A percentile compares a stretch with the other conserved stretches of the same genome.
Evolutionary conservation across 2,888 invertebrate species (phyloP).

Genomic region (Caenorhabditis panamensis): DNA sequence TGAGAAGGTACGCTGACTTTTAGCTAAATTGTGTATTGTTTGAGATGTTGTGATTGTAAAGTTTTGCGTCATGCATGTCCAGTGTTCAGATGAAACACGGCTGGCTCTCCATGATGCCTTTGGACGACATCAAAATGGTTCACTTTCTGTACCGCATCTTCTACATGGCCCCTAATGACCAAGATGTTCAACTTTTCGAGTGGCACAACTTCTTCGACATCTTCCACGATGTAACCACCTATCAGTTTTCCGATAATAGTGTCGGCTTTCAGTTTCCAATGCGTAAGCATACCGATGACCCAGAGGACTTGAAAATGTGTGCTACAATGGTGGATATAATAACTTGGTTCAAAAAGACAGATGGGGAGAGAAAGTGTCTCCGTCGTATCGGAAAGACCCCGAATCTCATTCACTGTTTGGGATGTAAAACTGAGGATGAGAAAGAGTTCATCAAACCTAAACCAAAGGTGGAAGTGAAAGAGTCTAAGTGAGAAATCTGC

Average conservation of each 20-base stretch:
- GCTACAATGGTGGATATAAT: conserved; percentile 35
- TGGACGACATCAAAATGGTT: conserved; percentile 25
- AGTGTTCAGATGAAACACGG: background rate
- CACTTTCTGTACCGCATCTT: conserved; percentile 42
- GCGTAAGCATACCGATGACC: conserved; percentile 28
- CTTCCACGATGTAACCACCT: conserved; percentile 9
- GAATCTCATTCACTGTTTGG: conserved; percentile 25
- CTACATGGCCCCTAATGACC: conserved; percentile 30
- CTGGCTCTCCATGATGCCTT: background rate
- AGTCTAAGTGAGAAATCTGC: too few species aligned
- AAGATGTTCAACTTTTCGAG: conserved; percentile 33
- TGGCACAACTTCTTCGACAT: conserved; percentile 44
- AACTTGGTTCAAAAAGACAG: conserved; percentile 28
- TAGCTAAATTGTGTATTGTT: background rate
- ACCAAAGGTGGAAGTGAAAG: too few species aligned
- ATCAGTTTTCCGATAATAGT: background rate
- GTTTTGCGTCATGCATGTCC: too few species aligned
- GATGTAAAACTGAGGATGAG: conserved; percentile 39
- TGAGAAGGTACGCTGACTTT: background rate
- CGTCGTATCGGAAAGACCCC: conserved; percentile 25
- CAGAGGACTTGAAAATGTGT: conserved; percentile 17
- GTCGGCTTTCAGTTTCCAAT: conserved; percentile 38
- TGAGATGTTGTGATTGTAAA: background rate
- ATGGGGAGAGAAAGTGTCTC: conserved; percentile 17
- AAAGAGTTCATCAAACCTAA: conserved; percentile 25